Evolutionary conservation across 1,140 invertebrate genomes (phyloP).

Genomic region (Drosophila arawakana): DNA sequence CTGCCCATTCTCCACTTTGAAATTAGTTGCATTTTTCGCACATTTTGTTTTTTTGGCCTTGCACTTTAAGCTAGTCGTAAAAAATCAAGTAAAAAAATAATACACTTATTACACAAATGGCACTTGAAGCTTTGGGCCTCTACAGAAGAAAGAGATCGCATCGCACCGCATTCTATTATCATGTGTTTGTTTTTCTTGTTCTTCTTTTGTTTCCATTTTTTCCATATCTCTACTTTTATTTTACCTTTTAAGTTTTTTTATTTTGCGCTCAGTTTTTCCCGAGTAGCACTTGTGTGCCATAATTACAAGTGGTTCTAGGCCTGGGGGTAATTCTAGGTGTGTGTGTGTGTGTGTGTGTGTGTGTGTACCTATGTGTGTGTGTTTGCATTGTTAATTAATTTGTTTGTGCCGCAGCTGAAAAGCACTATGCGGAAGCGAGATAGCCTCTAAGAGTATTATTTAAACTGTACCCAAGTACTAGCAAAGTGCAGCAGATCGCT

Average conservation of each 20-base stretch:
- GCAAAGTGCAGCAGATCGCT: conserved; percentile 28
- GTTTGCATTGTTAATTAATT: conserved; percentile 80
- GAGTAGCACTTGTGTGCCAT: conserved; percentile 77
- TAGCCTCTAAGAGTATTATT: conserved; percentile 10
- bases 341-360: conserved; percentile 25
- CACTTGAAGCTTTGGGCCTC: conserved; percentile 49
- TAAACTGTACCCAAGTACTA: conserved; percentile 7
- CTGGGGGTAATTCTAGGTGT: conserved; percentile 4
- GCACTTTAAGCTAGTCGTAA: conserved; percentile 50
- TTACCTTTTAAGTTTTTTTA: neutral
- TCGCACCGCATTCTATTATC: conserved; percentile 48
- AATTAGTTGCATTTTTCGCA: conserved; percentile 18
- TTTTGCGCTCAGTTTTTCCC: conserved; percentile 26
- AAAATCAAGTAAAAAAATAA: conserved; percentile 33
- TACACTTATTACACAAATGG: neutral
- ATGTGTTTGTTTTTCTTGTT: conserved; percentile 39
- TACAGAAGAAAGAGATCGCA: conserved; percentile 7
- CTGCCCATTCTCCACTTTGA: conserved; percentile 7
- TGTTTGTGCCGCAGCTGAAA: conserved; percentile 43
- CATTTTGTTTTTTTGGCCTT: conserved; percentile 40
- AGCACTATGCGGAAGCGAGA: conserved; percentile 39
- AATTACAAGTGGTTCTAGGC: conserved; percentile 65
- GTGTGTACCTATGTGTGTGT: conserved; percentile 26
- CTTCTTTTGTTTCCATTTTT: too few species aligned
- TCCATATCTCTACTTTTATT: too few species aligned